Evolutionary conservation across 2,113 vertebrate species (phyloP), one percentile per base, ranked within the genome.

Genomic region (Fukomys damarensis): DNA sequence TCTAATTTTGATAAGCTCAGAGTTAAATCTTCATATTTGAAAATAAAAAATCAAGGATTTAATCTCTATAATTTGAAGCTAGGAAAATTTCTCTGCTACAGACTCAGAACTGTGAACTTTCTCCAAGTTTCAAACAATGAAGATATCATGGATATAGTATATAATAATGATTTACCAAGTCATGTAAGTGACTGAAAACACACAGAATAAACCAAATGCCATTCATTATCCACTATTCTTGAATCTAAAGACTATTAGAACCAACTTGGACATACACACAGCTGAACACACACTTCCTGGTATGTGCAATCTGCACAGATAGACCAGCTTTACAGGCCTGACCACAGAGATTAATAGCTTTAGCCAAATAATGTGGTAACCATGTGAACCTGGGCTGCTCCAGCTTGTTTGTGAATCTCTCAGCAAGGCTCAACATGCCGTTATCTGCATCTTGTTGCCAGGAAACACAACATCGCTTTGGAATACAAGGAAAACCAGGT

Each of bases 401-500:
- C 81, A 97, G 98, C 98, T 98, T 97, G 98, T 98, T 98, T 98
- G 97, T 98, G 92, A 98, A 98, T 98, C 97, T 98, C 98, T 98
- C 98, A 89, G 98, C 98, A 97, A 97, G 97, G 98, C 98, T 97
- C 93, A 96, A 97, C 98, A 98, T 84, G 95, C 98, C 98, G 98
- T 98, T 98, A 99, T 99, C 98, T 98, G 98, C 98, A 98, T 97
- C 96, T 97, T 96, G 99, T 99, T 99, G 98, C 99, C 98, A 98
- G 96, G 99, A 97, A 98, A 99, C 98, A 98, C 98, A 97, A 97
- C 98, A 98, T 97, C 86, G 38, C 91, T 96, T 97, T 38, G 89
- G 95, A 96, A 98, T 97, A 96, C 70, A 95, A 93, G 98, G 98
- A 98, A 98, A 97, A 93, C 20, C 95, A 97, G 98, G 97, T 68